Evolutionary conservation across 2,797 vertebrate genomes (phyloP).

Genomic region (Peromyscus eremicus): DNA sequence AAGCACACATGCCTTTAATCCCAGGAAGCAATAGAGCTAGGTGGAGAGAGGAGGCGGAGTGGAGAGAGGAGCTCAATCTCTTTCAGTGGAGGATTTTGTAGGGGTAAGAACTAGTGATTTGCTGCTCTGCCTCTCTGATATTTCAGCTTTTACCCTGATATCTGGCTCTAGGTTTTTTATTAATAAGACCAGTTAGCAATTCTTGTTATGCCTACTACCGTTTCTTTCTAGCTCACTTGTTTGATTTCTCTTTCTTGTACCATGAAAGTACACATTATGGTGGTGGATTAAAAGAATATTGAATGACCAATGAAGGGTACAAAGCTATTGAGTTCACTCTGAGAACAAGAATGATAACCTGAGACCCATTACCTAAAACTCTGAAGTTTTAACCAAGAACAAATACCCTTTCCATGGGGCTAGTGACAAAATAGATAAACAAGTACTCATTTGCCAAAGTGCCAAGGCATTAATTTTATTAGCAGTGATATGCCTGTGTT

Average conservation of each 20-base stretch:
- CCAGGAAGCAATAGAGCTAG: too few relatives aligned
- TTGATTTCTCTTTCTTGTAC: neutral
- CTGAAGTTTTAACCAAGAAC: neutral
- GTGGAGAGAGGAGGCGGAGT: too few relatives aligned
- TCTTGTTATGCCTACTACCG: neutral
- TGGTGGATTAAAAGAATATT: neutral
- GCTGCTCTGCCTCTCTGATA: too few relatives aligned
- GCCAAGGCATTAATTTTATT: slow-evolving; percentile 14
- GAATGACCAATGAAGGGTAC: neutral
- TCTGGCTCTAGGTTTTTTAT: too few relatives aligned
- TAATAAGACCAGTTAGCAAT: too few relatives aligned
- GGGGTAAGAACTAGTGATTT: too few relatives aligned
- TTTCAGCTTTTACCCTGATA: too few relatives aligned
- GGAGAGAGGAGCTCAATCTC: too few relatives aligned
- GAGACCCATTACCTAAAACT: neutral
- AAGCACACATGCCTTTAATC: too few relatives aligned
- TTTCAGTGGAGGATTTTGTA: too few relatives aligned
- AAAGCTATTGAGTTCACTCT: neutral
- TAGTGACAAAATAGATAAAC: neutral
- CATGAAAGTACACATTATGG: neutral
- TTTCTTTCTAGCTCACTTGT: neutral
- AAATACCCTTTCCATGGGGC: neutral
- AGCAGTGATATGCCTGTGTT: neutral
- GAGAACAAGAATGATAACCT: neutral
- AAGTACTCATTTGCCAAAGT: neutral